Conservation (phyloP, 2,113 vertebrate species). For the Myrmophylax atrothorax region DNA sequence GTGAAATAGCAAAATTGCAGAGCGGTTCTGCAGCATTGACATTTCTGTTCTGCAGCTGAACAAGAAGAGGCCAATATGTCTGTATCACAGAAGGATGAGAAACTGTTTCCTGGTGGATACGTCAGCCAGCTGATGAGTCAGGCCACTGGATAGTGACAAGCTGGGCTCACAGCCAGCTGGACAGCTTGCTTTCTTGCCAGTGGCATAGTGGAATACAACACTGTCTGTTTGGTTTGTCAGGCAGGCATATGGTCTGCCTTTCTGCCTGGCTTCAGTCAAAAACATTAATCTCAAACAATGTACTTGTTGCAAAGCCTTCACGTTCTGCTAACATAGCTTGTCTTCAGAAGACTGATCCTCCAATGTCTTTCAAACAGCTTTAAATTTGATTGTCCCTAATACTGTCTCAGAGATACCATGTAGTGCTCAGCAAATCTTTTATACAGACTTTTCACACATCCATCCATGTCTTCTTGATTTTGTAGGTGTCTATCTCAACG, state of each 20-base stretch:
- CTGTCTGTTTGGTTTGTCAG: background rate
- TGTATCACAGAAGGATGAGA: background rate
- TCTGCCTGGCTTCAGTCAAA: slow-evolving; percentile 1
- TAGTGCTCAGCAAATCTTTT: background rate
- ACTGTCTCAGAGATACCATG: rapidly evolving
- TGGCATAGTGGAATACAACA: background rate
- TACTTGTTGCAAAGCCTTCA: background rate
- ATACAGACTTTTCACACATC: background rate
- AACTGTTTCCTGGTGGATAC: background rate
- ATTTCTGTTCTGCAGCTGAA: background rate
- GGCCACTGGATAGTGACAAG: background rate
- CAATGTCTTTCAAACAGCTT: background rate
- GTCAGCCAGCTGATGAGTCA: slow-evolving; percentile 41
- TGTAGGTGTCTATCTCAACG: background rate
- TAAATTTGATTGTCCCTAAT: background rate
- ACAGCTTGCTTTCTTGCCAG: background rate
- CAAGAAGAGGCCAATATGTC: background rate
- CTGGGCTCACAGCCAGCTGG: background rate
- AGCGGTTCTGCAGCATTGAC: background rate
- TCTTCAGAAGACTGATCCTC: background rate
- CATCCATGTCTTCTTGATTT: background rate
- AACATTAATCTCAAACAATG: background rate
- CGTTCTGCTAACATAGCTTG: background rate
- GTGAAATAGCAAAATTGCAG: background rate
- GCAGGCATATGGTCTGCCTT: background rate